These are phyloP conservation scores for Eupeodes corollae DNA, from an alignment of 1,140 invertebrate genomes.

Conservation along the genomic window DNA sequence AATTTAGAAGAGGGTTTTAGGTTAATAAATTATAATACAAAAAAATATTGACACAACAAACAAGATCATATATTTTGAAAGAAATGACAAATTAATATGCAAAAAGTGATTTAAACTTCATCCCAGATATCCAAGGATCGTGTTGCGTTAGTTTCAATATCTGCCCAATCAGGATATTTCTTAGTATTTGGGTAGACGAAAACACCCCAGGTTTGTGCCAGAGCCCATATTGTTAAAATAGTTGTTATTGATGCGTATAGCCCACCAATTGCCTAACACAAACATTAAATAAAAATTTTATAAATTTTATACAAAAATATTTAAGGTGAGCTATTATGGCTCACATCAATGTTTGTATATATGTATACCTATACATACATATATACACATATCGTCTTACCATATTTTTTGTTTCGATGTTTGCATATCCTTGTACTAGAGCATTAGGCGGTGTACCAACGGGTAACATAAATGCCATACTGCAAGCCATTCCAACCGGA, in stretches of 20 bases:
- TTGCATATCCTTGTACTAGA: slow-evolving; percentile 66
- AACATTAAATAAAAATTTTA: neutral
- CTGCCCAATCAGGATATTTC: slow-evolving; percentile 17
- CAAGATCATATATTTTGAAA: no score
- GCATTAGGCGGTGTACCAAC: slow-evolving; percentile 80
- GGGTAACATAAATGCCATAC: slow-evolving; percentile 59
- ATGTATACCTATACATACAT: no score
- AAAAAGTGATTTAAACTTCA: no score
- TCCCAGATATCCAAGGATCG: no score
- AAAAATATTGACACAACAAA: no score
- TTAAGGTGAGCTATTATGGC: neutral
- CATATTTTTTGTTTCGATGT: slow-evolving; percentile 60
- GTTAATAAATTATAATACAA: no score
- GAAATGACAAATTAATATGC: no score
- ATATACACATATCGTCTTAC: slow-evolving; percentile 30
- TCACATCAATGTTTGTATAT: neutral
- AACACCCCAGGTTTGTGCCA: slow-evolving; percentile 48
- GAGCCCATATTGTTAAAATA: slow-evolving; percentile 47
- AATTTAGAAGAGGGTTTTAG: no score
- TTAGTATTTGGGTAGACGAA: slow-evolving; percentile 33
- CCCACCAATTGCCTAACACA: slow-evolving; percentile 47
- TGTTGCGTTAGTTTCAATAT: neutral
- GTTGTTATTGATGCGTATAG: slow-evolving; percentile 63
- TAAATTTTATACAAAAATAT: neutral
- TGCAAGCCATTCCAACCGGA: slow-evolving; percentile 60